phyloP scores from a whole-genome alignment of 2,888 invertebrate genomes.

The Trichopoda pennipes region DNA sequence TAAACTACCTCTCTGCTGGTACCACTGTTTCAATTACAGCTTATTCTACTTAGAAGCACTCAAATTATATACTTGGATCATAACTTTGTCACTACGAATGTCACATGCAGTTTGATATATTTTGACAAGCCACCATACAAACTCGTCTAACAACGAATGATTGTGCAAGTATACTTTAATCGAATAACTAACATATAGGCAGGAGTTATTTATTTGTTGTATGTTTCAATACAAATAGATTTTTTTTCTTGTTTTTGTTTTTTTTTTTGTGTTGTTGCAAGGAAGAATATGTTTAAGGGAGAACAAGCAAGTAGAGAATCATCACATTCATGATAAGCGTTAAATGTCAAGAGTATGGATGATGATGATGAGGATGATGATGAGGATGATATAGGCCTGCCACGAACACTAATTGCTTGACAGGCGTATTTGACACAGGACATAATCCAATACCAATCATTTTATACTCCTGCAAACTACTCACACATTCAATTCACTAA shows the following conservation, averaged over 20 bases:
- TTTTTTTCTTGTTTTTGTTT: not conserved
- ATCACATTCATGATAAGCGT: constrained; percentile 40
- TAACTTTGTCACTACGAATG: constrained; percentile 67
- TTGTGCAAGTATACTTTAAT: not conserved
- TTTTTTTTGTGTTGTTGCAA: constrained; percentile 11
- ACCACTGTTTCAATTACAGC: constrained; percentile 34
- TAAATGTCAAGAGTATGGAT: constrained; percentile 65
- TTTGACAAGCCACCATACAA: constrained; percentile 30
- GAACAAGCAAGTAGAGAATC: constrained; percentile 3
- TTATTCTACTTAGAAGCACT: constrained; percentile 54
- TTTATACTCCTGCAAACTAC: constrained; percentile 18
- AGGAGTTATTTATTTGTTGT: not conserved
- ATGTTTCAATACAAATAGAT: constrained; percentile 34
- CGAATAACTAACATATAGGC: not conserved
- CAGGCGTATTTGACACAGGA: constrained; percentile 51
- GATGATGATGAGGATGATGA: constrained; percentile 64
- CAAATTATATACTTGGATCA: constrained; percentile 66
- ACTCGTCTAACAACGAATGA: constrained; percentile 21
- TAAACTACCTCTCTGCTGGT: constrained; percentile 35
- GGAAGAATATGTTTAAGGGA: not conserved
- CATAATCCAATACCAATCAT: constrained; percentile 60
- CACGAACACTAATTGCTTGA: constrained; percentile 68
- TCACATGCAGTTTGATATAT: constrained; percentile 60
- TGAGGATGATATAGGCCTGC: constrained; percentile 63
- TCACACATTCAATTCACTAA: constrained; percentile 3